These are phyloP conservation scores for Oncorhynchus mykiss DNA, from an alignment of 2,113 vertebrate species.

Conservation along the genomic window DNA sequence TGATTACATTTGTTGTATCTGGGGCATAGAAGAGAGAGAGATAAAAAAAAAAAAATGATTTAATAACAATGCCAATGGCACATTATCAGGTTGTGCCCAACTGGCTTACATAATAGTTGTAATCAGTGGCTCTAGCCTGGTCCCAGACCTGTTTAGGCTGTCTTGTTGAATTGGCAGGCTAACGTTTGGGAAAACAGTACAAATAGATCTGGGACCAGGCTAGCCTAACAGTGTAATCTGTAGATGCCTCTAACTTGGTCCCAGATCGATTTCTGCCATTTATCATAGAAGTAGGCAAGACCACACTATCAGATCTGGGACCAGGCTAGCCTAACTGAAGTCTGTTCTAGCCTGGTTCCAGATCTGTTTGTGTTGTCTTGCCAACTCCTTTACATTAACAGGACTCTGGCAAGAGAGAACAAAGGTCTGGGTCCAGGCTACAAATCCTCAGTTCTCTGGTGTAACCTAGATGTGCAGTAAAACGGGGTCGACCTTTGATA, in stretches of 20 bases:
- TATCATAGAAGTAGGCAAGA: too few species aligned
- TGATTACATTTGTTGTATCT: not conserved
- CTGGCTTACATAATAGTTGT: constrained; percentile 24
- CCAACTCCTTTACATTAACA: too few species aligned
- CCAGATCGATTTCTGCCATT: too few species aligned
- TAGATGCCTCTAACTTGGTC: too few species aligned
- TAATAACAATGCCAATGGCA: not conserved
- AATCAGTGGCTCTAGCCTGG: not conserved
- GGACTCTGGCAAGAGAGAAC: too few species aligned
- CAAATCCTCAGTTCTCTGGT: constrained; percentile 12
- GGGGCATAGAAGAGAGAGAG: not conserved
- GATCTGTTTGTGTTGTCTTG: too few species aligned
- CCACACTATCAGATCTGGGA: too few species aligned
- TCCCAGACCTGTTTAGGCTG: not conserved
- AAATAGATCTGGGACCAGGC: too few species aligned
- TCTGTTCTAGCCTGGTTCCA: not conserved
- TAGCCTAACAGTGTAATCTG: too few species aligned
- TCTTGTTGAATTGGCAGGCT: constrained; percentile 1
- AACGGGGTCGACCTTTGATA: constrained; percentile 9
- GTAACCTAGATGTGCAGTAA: constrained; percentile 12
- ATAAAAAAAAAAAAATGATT: not conserved
- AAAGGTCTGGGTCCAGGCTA: too few species aligned
- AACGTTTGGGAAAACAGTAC: too few species aligned
- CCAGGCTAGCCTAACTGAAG: not conserved
- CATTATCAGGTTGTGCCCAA: constrained; percentile 1